These are phyloP conservation scores for Mixornis gularis DNA, from an alignment of 2,113 vertebrate genomes.

Conservation along the genomic window DNA sequence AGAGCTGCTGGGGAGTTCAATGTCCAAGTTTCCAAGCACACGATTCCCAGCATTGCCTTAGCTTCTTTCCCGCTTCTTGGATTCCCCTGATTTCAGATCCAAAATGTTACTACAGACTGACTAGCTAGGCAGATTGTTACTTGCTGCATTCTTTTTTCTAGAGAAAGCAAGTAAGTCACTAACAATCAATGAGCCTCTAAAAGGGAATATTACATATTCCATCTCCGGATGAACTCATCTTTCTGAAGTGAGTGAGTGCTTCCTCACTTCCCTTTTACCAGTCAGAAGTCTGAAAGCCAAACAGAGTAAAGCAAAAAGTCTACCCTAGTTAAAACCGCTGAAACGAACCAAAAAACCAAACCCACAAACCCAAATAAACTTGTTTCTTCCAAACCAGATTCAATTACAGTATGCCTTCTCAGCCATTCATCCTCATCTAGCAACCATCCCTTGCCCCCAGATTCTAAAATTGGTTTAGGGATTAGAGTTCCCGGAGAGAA, in stretches of 20 bases:
- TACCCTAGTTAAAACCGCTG: neutral
- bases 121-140: neutral
- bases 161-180: neutral
- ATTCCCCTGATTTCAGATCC: neutral
- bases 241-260: neutral
- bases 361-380: neutral
- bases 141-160: neutral
- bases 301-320: neutral
- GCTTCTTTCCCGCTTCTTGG: neutral
- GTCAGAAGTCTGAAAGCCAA: neutral
- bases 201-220: constrained; percentile 5
- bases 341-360: neutral
- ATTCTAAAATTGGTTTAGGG: neutral
- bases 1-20: neutral
- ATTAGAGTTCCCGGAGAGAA: neutral
- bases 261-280: neutral
- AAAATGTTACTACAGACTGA: neutral
- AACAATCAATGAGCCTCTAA: neutral
- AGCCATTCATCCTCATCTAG: neutral
- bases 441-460: rapidly evolving
- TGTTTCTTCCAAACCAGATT: neutral
- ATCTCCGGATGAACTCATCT: neutral
- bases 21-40: neutral
- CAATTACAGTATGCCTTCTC: neutral
- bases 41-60: neutral